Conservation (phyloP, 2,888 invertebrate species). For the Unio delphinus region DNA sequence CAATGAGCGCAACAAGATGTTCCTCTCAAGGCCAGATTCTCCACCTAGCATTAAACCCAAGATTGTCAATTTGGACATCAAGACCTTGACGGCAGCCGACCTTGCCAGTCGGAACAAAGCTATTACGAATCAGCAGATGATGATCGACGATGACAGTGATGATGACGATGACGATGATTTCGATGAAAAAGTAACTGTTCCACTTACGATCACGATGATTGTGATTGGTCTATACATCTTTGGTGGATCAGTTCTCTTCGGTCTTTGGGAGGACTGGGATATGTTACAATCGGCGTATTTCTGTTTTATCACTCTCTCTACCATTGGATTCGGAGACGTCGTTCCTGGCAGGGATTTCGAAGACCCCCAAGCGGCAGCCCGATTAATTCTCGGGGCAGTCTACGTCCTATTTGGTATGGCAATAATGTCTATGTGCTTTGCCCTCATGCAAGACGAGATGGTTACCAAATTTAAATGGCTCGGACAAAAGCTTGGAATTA, state of each 20-base stretch:
- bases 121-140: conserved; percentile 47
- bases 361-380: conserved; percentile 59
- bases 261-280: conserved; percentile 71
- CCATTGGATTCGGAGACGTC: conserved; percentile 71
- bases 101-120: conserved; percentile 38
- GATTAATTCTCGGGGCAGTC: conserved; percentile 66
- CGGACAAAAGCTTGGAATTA: conserved; percentile 67
- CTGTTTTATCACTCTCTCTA: conserved; percentile 70
- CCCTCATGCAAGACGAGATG: conserved; percentile 71
- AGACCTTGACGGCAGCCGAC: conserved; percentile 39
- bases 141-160: conserved; percentile 56
- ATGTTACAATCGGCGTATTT: conserved; percentile 68
- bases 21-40: not conserved
- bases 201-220: conserved; percentile 70
- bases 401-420: conserved; percentile 72
- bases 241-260: conserved; percentile 69
- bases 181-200: conserved; percentile 69
- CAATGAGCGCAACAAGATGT: conserved; percentile 27
- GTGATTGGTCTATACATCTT: conserved; percentile 69
- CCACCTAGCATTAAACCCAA: conserved; percentile 28
- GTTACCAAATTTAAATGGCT: conserved; percentile 69
- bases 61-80: conserved; percentile 56
- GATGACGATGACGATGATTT: conserved; percentile 55
- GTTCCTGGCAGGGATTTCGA: conserved; percentile 65
- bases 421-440: conserved; percentile 71